A percentile compares a stretch with the other conserved stretches of the same genome.
phyloP scores from a whole-genome alignment of 2,113 vertebrate genomes.

The Todiramphus saurophagus region DNA sequence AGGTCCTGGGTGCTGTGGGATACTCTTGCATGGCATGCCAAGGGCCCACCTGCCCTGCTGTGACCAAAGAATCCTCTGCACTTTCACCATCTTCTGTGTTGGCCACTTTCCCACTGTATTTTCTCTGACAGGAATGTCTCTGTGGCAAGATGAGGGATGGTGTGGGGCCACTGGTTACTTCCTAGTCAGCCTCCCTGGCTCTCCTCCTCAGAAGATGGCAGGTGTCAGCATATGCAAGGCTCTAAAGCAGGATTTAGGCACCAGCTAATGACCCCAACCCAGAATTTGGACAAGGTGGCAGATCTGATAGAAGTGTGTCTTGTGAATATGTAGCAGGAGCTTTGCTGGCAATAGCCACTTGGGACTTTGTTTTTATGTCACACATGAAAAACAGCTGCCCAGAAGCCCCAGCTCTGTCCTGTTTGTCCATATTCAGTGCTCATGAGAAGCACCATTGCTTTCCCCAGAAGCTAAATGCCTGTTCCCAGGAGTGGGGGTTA shows the following conservation, averaged over 20 bases:
- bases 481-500: neutral
- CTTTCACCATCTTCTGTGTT: neutral
- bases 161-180: neutral
- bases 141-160: neutral
- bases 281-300: neutral
- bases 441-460: accelerated
- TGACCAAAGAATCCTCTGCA: neutral
- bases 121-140: neutral
- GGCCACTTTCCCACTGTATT: neutral
- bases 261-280: neutral
- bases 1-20: neutral
- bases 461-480: neutral
- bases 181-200: neutral
- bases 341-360: neutral
- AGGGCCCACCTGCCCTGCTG: neutral
- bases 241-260: neutral
- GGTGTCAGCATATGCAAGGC: neutral
- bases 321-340: neutral
- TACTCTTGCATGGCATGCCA: neutral
- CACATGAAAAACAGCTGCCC: neutral
- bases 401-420: neutral
- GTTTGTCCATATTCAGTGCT: neutral
- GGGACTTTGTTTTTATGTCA: neutral
- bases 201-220: neutral
- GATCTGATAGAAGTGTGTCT: neutral